Evolutionary conservation across 2,797 vertebrate genomes (phyloP), one percentile per base, ranked within the genome.

Genomic region (Peromyscus melanophrys): DNA sequence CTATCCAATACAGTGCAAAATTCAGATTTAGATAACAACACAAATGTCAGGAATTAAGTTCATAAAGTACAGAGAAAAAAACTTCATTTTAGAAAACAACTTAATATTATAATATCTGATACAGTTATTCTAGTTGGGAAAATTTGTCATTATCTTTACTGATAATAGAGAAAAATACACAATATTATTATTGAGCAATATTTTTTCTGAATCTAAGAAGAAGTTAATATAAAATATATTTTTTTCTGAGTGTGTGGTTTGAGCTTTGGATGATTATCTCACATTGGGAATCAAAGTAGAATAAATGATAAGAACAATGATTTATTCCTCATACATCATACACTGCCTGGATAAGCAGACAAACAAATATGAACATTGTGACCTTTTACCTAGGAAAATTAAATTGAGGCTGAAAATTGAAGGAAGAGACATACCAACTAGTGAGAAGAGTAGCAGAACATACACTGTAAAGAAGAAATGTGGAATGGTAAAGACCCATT

Each of bases 51-150:
- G 13, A 76, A 76, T 5, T 29, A 76, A 14, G 40, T 73, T 31
- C 14, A 73, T n/a, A 81, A 69, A 82, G 27, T 57, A 71, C 0
- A 85, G 4, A 77, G 27, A 43, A 94, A 52, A 52, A 9, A 8
- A 75, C 77, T 85, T 84, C 29, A 52, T 65, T 88, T 87, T 75
- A 89, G 69, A 95, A 80, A 94, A 75, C 55, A 6, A 87, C 76
- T 52, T 63, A 6, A 65, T 0, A 6, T 80, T 27, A 71, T 87
- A 90, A 71, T 87, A 90, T 61, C 4, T 23, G 89, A 17, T 82
- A 37, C 0, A 71, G 16, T 71, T 21, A 13, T 71, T 71, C 34
- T n/a, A n/a, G 67, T 71, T n/a, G 7, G 16, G 17, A 71, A 71
- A 71, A 19, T 71, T 71, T 71, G 34, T 71, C 34, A 71, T 34